Evolutionary conservation across 2,888 invertebrate species (phyloP), one percentile per base, ranked within the genome.

Genomic region (Fragum whitleyi): DNA sequence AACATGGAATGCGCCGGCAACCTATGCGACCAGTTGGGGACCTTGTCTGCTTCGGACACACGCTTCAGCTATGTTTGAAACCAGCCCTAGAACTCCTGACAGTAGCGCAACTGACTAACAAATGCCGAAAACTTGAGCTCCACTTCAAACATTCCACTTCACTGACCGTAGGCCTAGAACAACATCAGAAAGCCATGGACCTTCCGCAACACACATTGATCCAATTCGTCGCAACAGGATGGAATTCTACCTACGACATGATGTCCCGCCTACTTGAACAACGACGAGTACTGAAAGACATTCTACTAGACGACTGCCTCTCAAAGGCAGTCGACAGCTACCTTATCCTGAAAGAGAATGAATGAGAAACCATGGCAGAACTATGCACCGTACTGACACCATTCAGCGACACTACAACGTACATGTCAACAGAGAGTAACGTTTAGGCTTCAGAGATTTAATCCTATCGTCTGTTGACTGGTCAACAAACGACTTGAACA

Each of bases 111-210:
- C 7, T 73, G 3, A 39, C 69, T 7, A 16, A 59, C 9, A 32
- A 57, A n/a, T 57, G 68, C 26, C 39, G 81, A 14, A 81, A 81
- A 23, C 32, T 76, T 36, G 73, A 74, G 1, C 71, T 70, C 51
- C 79, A 82, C 65, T 79, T 82, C 23, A 79, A 79, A 29, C 77
- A 79, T 29, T 83, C 79, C 0, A 79, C 79, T 5, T 77, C 77
- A 5, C 28, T 77, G 1, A 76, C 72, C 6, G 78, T 75, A 1
- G 74, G 72, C 28, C 36, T 76, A 32, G 26, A 62, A 28, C 67
- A 67, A 59, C 47, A 71, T 2, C 62, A 81, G 59, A 71, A 62
- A 7, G 6, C 29, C 14, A 29, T 74, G 16, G 39, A 68, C n/a
- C 5, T 74, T 19, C 74, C 71, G 21, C 23, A 70, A 28, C 74